Evolutionary conservation across 2,113 vertebrate genomes (phyloP).

Genomic region (Mustela lutreola): DNA sequence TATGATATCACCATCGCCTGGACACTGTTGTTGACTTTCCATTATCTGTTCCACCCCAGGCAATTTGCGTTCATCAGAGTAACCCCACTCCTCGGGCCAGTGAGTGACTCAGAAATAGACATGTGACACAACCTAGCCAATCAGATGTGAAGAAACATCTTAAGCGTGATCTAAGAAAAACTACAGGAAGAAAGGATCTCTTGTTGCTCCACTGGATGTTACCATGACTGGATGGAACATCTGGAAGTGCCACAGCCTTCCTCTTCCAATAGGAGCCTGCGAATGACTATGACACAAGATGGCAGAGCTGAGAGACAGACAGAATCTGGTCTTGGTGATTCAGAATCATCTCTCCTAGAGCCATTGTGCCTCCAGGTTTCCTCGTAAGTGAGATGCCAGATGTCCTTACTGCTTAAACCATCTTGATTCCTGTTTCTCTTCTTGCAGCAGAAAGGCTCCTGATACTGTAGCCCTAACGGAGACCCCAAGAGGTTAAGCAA

Average conservation of each 20-base stretch:
- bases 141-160: not conserved
- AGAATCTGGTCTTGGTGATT: not conserved
- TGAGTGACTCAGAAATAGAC: not conserved
- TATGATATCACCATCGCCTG: not conserved
- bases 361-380: not conserved
- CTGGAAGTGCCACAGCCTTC: not conserved
- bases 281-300: accelerated
- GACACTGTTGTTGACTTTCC: not conserved
- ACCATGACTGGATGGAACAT: not conserved
- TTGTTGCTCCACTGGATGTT: not conserved
- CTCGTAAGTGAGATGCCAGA: not conserved
- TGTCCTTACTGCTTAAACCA: not conserved
- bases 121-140: not conserved
- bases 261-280: not conserved
- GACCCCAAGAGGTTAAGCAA: not conserved
- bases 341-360: not conserved
- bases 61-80: not conserved
- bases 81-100: not conserved
- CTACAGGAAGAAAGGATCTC: not conserved
- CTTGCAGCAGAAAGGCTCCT: not conserved
- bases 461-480: not conserved
- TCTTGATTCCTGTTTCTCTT: not conserved
- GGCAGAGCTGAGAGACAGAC: not conserved
- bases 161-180: not conserved
- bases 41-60: not conserved